These are phyloP conservation scores for Epiblema foenella DNA, from an alignment of 2,888 invertebrate genomes.

Conservation along the genomic window DNA sequence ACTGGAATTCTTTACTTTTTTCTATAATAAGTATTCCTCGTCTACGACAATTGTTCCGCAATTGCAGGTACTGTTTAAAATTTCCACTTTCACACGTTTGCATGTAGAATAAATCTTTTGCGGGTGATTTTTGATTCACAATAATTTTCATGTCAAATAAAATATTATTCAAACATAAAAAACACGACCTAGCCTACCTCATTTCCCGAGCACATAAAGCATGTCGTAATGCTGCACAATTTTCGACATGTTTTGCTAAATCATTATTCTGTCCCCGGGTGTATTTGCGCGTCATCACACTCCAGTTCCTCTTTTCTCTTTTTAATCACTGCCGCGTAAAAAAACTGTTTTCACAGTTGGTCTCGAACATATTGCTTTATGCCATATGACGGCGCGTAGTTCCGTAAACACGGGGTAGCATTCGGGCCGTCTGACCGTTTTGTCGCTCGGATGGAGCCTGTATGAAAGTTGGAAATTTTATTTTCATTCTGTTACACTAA, in stretches of 20 bases:
- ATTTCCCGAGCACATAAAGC: constrained; percentile 8
- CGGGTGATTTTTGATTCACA: neutral
- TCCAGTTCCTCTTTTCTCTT: constrained; percentile 46
- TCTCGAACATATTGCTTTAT: constrained; percentile 58
- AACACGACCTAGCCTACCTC: neutral
- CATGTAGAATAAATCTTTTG: constrained; percentile 3
- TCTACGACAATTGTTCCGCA: neutral
- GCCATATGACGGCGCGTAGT: constrained; percentile 42
- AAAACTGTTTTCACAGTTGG: constrained; percentile 60
- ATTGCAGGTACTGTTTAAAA: constrained; percentile 5
- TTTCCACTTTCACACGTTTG: neutral
- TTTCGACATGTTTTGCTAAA: constrained; percentile 40
- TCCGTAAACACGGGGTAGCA: constrained; percentile 27
- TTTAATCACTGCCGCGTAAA: constrained; percentile 52
- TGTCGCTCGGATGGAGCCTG: constrained; percentile 21
- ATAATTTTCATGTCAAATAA: constrained; percentile 1
- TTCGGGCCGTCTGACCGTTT: constrained; percentile 32
- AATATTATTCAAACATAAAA: neutral
- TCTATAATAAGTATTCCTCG: neutral
- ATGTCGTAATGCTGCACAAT: constrained; percentile 4
- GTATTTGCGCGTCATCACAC: constrained; percentile 54
- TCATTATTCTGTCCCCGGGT: constrained; percentile 50
- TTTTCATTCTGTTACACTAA: constrained; percentile 21
- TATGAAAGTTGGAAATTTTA: constrained; percentile 23
- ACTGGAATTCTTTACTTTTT: constrained; percentile 1